phyloP scores from a whole-genome alignment of 1,140 invertebrate genomes.

The Zeugodacus cucurbitae region DNA sequence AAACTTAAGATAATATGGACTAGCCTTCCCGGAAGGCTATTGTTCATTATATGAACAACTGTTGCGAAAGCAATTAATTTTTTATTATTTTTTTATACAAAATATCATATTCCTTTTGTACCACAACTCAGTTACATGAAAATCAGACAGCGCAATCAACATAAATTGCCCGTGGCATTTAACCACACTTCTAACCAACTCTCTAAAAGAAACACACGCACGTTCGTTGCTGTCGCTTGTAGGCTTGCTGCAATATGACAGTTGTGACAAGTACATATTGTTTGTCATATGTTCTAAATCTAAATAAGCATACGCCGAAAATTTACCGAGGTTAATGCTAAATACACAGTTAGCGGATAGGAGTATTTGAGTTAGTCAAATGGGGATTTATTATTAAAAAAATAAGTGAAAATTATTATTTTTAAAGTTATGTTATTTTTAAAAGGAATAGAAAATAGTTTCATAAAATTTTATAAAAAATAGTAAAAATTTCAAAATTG shows the following conservation, averaged over 20 bases:
- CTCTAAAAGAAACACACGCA: not conserved
- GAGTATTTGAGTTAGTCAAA: not conserved
- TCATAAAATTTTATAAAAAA: too few species aligned
- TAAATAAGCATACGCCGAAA: not conserved
- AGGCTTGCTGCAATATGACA: not conserved
- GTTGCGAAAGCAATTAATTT: too few species aligned
- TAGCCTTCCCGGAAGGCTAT: too few species aligned
- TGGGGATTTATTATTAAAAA: not conserved
- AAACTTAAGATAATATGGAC: too few species aligned
- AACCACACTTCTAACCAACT: not conserved
- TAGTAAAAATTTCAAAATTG: too few species aligned
- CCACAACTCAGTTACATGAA: not conserved
- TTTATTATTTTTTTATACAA: too few species aligned
- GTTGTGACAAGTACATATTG: not conserved
- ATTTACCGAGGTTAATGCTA: not conserved
- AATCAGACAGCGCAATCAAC: not conserved
- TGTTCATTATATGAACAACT: too few species aligned
- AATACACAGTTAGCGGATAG: not conserved
- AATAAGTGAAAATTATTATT: too few species aligned
- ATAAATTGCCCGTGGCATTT: not conserved
- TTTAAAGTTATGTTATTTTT: too few species aligned
- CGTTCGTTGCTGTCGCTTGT: not conserved
- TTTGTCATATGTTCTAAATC: conserved; percentile 13
- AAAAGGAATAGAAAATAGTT: too few species aligned
- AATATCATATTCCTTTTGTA: not conserved